Evolutionary conservation across 2,797 vertebrate genomes (phyloP).

Genomic region (Huso huso): DNA sequence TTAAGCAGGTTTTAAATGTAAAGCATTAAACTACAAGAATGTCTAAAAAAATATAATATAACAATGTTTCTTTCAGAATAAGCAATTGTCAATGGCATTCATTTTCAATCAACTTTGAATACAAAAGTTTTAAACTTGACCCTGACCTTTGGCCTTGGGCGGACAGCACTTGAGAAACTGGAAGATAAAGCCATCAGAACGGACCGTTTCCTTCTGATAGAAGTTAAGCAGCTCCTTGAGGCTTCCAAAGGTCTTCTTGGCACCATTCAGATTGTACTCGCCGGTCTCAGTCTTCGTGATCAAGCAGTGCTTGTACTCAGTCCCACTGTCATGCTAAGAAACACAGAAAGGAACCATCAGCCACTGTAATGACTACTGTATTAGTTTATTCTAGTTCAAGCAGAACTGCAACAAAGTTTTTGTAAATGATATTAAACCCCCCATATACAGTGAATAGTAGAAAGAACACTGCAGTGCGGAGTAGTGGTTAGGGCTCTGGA

Average conservation of each 20-base stretch:
- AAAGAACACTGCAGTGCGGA: no score
- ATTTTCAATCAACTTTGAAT: not conserved
- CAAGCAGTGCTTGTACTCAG: constrained; percentile 89
- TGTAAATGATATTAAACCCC: no score
- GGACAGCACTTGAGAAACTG: constrained; percentile 89
- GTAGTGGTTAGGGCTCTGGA: no score
- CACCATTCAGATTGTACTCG: constrained; percentile 81
- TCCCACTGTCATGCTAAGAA: constrained; percentile 54
- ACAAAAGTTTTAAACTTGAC: not conserved
- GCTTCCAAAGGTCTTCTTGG: constrained; percentile 77
- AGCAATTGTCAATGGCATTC: not conserved
- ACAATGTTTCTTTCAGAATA: not conserved
- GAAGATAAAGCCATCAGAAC: constrained; percentile 87
- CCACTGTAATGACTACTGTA: not conserved
- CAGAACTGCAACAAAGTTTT: no score
- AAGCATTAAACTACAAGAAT: no score
- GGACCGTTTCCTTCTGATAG: constrained; percentile 94
- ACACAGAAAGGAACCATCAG: constrained; percentile 1
- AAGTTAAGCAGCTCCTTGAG: constrained; percentile 85
- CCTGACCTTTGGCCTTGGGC: constrained; percentile 79
- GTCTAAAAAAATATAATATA: no score
- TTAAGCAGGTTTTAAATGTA: no score
- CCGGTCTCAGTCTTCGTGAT: constrained; percentile 75
- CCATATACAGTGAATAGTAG: no score
- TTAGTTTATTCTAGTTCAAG: constrained; percentile 5